These are phyloP conservation scores for Epinephelus fuscoguttatus DNA, from an alignment of 2,113 vertebrate genomes.

Conservation along the genomic window DNA sequence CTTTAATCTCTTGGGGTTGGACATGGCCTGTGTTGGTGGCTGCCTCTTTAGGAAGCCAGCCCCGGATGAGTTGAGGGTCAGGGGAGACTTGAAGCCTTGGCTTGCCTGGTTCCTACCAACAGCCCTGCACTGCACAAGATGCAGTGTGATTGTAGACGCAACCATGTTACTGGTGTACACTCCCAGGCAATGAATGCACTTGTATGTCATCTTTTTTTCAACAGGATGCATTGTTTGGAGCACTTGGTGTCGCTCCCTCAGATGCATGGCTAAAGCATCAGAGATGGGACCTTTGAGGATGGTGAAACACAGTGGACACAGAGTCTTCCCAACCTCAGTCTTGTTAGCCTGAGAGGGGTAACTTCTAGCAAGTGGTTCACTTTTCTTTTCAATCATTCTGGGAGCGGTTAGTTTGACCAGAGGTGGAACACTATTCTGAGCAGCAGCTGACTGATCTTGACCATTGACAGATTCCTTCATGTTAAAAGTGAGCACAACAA, in stretches of 20 bases:
- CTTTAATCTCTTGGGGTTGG: constrained; percentile 90
- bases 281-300: constrained; percentile 96
- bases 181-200: constrained; percentile 97
- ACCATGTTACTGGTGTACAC: constrained; percentile 99
- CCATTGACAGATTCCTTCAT: constrained; percentile 89
- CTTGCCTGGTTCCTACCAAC: constrained; percentile 91
- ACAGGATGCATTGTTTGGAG: constrained; percentile 98
- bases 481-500: constrained; percentile 96
- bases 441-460: constrained; percentile 88
- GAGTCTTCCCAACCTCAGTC: constrained; percentile 92
- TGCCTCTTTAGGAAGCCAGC: constrained; percentile 89
- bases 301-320: constrained; percentile 96
- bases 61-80: constrained; percentile 84
- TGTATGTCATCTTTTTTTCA: constrained; percentile 98
- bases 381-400: constrained; percentile 87
- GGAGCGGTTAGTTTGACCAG: constrained; percentile 83
- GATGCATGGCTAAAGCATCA: constrained; percentile 92
- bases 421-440: constrained; percentile 82
- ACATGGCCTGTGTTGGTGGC: constrained; percentile 84
- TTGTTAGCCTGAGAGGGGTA: constrained; percentile 88
- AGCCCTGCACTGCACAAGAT: constrained; percentile 96
- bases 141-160: constrained; percentile 96
- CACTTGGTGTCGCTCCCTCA: constrained; percentile 95
- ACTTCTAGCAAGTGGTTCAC: constrained; percentile 84
- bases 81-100: constrained; percentile 83